Conservation (phyloP, 1,140 invertebrate species). For the Agraylea sexmaculata region DNA sequence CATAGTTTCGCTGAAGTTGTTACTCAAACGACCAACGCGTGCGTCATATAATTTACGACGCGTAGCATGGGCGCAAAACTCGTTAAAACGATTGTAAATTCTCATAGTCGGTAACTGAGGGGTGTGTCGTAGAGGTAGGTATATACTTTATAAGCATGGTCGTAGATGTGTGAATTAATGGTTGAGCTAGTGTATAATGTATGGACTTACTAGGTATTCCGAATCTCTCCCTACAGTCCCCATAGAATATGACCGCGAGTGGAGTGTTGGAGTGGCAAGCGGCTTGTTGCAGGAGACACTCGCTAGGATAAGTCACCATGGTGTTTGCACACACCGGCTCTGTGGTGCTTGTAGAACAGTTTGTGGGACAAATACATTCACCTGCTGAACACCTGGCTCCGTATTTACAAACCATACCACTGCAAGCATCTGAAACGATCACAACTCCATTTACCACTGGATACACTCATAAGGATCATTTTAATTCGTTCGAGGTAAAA, state of each 20-base stretch:
- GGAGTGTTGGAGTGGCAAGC: constrained; percentile 44
- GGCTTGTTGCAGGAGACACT: constrained; percentile 70
- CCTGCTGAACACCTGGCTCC: constrained; percentile 72
- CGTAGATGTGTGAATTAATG: too few species aligned
- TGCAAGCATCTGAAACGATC: constrained; percentile 58
- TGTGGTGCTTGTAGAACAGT: constrained; percentile 50
- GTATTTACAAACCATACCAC: constrained; percentile 63
- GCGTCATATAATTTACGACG: too few species aligned
- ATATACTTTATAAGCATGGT: too few species aligned
- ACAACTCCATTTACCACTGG: constrained; percentile 8
- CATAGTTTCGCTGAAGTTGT: too few species aligned
- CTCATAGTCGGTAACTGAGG: too few species aligned
- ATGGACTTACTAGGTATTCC: constrained; percentile 43
- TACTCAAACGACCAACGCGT: too few species aligned
- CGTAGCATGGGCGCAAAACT: too few species aligned
- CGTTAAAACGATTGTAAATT: too few species aligned
- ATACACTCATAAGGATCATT: too few species aligned
- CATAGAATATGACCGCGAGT: constrained; percentile 60
- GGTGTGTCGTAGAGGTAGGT: too few species aligned
- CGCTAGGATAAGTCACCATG: constrained; percentile 65
- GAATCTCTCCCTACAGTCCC: constrained; percentile 62
- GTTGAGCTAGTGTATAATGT: too few species aligned
- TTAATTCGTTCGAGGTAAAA: too few species aligned
- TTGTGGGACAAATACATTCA: constrained; percentile 69
- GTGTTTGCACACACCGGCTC: constrained; percentile 74